Percentiles rank a stretch among this genome's conserved stretches.
phyloP scores from a whole-genome alignment of 2,888 invertebrate species.

The Leptinotarsa rubiginosa region DNA sequence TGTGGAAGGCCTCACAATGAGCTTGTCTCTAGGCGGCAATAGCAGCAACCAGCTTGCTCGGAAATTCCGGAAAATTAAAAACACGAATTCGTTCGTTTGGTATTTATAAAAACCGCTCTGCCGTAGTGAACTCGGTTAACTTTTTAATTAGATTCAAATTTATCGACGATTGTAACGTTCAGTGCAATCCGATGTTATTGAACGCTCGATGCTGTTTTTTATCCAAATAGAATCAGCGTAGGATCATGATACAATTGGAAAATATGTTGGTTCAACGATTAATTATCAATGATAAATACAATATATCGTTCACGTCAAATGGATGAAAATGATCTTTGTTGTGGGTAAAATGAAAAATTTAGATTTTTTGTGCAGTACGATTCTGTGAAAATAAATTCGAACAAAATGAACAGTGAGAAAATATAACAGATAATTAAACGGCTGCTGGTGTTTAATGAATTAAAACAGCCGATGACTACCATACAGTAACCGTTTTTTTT shows the following conservation, averaged over 20 bases:
- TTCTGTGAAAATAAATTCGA: no score
- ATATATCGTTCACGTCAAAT: no score
- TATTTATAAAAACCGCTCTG: constrained; percentile 40
- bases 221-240: neutral
- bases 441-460: no score
- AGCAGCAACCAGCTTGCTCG: constrained; percentile 27
- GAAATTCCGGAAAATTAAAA: constrained; percentile 37
- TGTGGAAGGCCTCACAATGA: constrained; percentile 30
- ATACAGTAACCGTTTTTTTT: no score
- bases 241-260: neutral
- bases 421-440: no score
- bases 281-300: neutral
- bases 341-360: no score
- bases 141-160: constrained; percentile 48
- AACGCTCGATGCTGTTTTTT: constrained; percentile 2
- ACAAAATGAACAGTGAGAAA: no score
- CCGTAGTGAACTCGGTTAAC: constrained; percentile 40
- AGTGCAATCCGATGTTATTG: constrained; percentile 29
- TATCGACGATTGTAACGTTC: constrained; percentile 40
- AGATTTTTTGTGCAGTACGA: no score
- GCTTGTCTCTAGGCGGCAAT: constrained; percentile 29
- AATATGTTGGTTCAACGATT: neutral
- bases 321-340: no score
- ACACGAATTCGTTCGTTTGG: constrained; percentile 40
- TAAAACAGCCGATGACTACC: no score